phyloP scores from a whole-genome alignment of 2,888 invertebrate genomes.

The Coenonympha glycerion region DNA sequence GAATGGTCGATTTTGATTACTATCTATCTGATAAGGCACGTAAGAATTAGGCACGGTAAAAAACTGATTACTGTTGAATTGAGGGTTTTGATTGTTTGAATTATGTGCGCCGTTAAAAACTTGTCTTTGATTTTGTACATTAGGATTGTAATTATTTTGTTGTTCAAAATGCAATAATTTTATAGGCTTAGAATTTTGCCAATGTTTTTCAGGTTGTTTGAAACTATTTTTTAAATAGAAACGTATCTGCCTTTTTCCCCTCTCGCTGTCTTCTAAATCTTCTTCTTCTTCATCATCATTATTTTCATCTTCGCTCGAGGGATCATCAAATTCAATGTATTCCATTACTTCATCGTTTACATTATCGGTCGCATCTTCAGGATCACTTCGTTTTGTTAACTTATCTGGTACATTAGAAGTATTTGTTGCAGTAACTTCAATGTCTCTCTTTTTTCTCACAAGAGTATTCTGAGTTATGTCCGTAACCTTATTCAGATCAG shows the following conservation, averaged over 20 bases:
- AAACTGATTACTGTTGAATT: conserved; percentile 43
- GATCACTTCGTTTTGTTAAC: conserved; percentile 48
- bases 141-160: conserved; percentile 46
- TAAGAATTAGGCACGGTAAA: conserved; percentile 51
- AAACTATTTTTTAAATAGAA: conserved; percentile 57
- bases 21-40: conserved; percentile 44
- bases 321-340: conserved; percentile 46
- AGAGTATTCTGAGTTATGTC: conserved; percentile 43
- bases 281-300: no score
- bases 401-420: conserved; percentile 31
- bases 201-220: conserved; percentile 49
- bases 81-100: conserved; percentile 39
- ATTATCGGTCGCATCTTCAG: conserved; percentile 30
- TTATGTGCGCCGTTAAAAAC: conserved; percentile 43
- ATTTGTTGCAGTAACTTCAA: conserved; percentile 33
- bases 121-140: conserved; percentile 43
- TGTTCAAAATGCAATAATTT: conserved; percentile 49
- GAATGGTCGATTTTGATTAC: conserved; percentile 46
- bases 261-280: conserved; percentile 47
- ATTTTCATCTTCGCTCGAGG: conserved; percentile 30
- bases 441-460: conserved; percentile 54
- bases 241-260: conserved; percentile 68
- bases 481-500: conserved; percentile 49
- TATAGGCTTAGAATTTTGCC: conserved; percentile 49
- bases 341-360: conserved; percentile 50